These are phyloP conservation scores for Ormia ochracea DNA, from an alignment of 2,888 invertebrate genomes.

Conservation along the genomic window DNA sequence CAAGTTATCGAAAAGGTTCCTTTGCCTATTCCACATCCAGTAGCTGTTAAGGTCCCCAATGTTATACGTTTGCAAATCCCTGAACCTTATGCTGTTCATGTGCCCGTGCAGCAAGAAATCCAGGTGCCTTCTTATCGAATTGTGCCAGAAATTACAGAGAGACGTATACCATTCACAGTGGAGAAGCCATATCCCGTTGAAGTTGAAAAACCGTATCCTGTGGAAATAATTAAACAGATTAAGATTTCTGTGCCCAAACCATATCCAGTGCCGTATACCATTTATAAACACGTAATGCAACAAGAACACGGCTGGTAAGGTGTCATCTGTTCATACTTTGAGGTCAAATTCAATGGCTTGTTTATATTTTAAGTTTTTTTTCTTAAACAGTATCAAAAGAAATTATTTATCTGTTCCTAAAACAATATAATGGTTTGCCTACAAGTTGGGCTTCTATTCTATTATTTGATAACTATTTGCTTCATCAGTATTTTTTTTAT, in stretches of 20 bases:
- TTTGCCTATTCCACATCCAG: conserved; percentile 82
- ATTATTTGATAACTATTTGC: neutral
- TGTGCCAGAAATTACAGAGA: conserved; percentile 84
- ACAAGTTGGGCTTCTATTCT: too few species aligned
- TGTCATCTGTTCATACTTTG: neutral
- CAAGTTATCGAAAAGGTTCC: conserved; percentile 85
- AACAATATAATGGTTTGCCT: neutral
- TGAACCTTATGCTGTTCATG: conserved; percentile 85
- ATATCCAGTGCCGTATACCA: conserved; percentile 85
- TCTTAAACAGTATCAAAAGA: neutral
- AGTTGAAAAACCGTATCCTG: conserved; percentile 85
- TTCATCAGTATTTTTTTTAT: too few species aligned
- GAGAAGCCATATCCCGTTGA: conserved; percentile 83
- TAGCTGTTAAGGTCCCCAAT: conserved; percentile 74
- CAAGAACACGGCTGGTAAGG: conserved; percentile 72
- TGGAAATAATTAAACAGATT: conserved; percentile 85
- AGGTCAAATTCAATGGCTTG: neutral
- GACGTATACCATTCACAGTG: conserved; percentile 85
- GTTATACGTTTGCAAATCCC: conserved; percentile 84
- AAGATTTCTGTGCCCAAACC: conserved; percentile 84
- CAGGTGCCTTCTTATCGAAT: conserved; percentile 85
- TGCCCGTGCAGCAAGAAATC: conserved; percentile 83
- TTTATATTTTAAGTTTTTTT: neutral
- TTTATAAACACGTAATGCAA: conserved; percentile 86
- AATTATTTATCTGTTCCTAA: neutral